phyloP scores from a whole-genome alignment of 2,888 invertebrate species.

The Aleiodes leptofemur region DNA sequence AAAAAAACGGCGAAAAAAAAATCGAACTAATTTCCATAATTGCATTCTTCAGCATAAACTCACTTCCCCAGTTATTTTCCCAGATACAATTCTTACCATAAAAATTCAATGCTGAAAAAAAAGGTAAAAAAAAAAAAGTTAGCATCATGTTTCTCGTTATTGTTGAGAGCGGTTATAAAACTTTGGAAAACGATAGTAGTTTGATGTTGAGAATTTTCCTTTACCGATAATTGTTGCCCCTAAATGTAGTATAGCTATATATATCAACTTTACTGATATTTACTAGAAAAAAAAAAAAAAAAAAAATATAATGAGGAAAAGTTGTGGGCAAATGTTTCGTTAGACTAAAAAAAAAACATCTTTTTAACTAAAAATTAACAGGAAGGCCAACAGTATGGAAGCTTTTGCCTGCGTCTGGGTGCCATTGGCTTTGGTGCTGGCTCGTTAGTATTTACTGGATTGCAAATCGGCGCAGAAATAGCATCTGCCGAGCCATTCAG shows the following conservation, averaged over 20 bases:
- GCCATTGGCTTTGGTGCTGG: constrained; percentile 80
- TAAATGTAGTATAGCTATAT: constrained; percentile 16
- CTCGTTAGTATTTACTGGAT: constrained; percentile 83
- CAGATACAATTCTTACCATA: constrained; percentile 8
- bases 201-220: constrained; percentile 35
- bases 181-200: constrained; percentile 30
- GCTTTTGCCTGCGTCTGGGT: constrained; percentile 90
- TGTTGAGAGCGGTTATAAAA: constrained; percentile 12
- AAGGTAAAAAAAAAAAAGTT: background rate
- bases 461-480: constrained; percentile 80
- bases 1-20: constrained; percentile 13
- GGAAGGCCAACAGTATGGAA: constrained; percentile 82
- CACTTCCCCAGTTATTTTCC: no score
- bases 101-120: constrained; percentile 5
- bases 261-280: no score
- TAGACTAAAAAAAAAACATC: constrained; percentile 50
- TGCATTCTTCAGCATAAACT: no score
- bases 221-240: constrained; percentile 39
- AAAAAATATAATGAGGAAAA: constrained; percentile 24
- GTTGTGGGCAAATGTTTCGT: constrained; percentile 19
- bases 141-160: constrained; percentile 6
- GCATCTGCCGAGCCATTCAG: constrained; percentile 73
- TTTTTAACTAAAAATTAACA: constrained; percentile 43
- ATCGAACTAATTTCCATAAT: no score
- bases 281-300: no score